Evolutionary conservation across 1,140 invertebrate genomes (phyloP), one percentile per base, ranked within the genome.

Genomic region (Argopecten irradians): DNA sequence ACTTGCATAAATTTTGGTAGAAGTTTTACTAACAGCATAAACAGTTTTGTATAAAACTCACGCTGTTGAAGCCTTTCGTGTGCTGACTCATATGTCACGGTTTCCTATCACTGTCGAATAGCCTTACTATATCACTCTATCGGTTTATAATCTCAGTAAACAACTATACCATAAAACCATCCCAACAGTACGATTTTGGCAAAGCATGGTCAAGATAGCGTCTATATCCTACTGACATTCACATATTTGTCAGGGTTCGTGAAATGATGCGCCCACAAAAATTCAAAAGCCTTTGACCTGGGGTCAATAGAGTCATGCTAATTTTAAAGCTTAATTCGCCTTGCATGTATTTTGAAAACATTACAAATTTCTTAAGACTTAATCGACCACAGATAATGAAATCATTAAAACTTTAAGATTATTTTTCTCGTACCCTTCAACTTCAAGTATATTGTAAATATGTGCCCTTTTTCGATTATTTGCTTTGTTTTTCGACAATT

Each of bases 11-110:
- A 71, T 71, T 71, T 71, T 3, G 55, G n/a, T 28, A 71, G 55
- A 28, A 71, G 55, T 71, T 71, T 71, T 71, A 71, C 55, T 71
- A 71, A 71, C 55, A 71, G 55, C 11, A n/a, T 71, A 71, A 71
- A 71, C 55, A 71, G n/a, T 71, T 71, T 71, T 71, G 55, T 71
- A 71, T 71, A 71, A 71, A 71, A 71, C 28, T 71, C 55, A 71
- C 55, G 55, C 55, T 71, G 55, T 71, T 71, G 22, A 5, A 8
- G 55, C n/a, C 16, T 3, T 71, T n/a, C 22, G 55, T 71, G 22
- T n/a, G 22, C 55, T 71, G 19, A 71, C 55, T 71, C 55, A n/a
- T 71, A 71, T 71, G 28, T 71, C 55, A 71, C 28, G 28, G 55
- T 5, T 71, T 71, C 19, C 55, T 71, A 71, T 71, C 55, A 71